Evolutionary conservation across 2,888 invertebrate species (phyloP), one percentile per base, ranked within the genome.

Genomic region (Polydrusus cervinus): DNA sequence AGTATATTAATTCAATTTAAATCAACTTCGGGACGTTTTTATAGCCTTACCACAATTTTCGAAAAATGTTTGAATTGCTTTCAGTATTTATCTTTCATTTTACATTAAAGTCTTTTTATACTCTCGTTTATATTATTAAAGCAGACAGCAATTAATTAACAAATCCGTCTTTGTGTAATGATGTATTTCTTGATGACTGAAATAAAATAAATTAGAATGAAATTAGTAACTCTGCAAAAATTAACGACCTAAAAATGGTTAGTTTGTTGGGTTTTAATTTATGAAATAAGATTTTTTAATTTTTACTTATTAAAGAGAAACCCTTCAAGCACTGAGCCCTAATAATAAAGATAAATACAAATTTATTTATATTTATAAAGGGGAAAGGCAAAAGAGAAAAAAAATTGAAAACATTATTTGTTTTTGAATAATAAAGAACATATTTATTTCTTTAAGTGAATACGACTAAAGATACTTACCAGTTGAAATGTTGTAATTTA

Each of bases 51-150:
- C 20, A 20, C 55, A 55, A 30, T 7, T 30, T 30, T 16, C 57
- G n/a, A 10, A 14, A 57, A 34, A 34, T 14, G 14, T 57, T 38
- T 16, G 25, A 57, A 57, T 57, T 57, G 34, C 16, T 55, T n/a
- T 20, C 55, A 10, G 53, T 57, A 57, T 57, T 57, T 57, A 38
- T 57, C 38, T 30, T 38, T 57, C 38, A 57, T 57, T 57, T 57
- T 38, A 1, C 38, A 57, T 57, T 57, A 34, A 57, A 57, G 7
- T 16, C 57, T 57, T 57, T 57, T 57, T 57, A 30, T 38, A 1
- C 38, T 38, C 38, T 1, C 34, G 14, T 34, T 38, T 38, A 38
- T 38, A 20, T 55, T 34, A 55, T 55, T 55, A 55, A 55, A 57
- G 38, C 16, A 55, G 57, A 38, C 57, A 16, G 57, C 57, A 57